Percentiles rank a stretch among this genome's conserved stretches.
Evolutionary conservation across 2,113 vertebrate species (phyloP).

Genomic region (Potamarius usumacintae): DNA sequence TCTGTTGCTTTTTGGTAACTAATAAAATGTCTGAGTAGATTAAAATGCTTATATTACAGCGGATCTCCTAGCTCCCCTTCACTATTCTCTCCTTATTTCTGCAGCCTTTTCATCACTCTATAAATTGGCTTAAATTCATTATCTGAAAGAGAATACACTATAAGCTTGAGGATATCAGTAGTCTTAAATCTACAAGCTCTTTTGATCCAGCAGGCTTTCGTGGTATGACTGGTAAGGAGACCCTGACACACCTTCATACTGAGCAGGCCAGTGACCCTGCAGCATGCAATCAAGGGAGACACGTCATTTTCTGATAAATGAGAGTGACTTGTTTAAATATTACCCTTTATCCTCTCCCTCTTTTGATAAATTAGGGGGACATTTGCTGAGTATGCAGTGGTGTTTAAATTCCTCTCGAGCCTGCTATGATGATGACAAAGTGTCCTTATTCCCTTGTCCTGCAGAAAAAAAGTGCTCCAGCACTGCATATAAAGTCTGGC

Average conservation of each 20-base stretch:
- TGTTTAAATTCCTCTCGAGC: constrained; percentile 57
- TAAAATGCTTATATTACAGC: constrained; percentile 23
- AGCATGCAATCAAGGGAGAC: constrained; percentile 32
- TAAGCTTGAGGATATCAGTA: constrained; percentile 33
- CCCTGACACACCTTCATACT: constrained; percentile 12
- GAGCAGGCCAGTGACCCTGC: constrained; percentile 22
- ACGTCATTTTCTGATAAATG: constrained; percentile 47
- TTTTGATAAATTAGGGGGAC: constrained; percentile 43
- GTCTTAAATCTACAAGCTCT: constrained; percentile 43
- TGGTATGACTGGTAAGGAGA: constrained; percentile 28
- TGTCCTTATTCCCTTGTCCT: constrained; percentile 54
- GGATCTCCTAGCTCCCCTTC: background rate
- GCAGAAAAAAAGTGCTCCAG: constrained; percentile 37
- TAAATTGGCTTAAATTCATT: constrained; percentile 33
- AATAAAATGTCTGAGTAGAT: background rate
- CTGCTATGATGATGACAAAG: constrained; percentile 54
- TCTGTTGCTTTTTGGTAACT: background rate
- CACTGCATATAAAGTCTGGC: constrained; percentile 35
- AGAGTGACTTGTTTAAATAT: constrained; percentile 51
- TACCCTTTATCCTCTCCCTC: constrained; percentile 30
- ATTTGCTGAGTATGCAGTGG: constrained; percentile 55
- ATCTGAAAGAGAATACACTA: constrained; percentile 36
- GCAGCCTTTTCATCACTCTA: constrained; percentile 7
- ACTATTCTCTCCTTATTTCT: constrained; percentile 25
- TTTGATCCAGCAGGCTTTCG: constrained; percentile 23